Percentiles rank a stretch among this genome's conserved stretches.
phyloP scores from a whole-genome alignment of 2,888 invertebrate species.

The Oxycera nigricornis region DNA sequence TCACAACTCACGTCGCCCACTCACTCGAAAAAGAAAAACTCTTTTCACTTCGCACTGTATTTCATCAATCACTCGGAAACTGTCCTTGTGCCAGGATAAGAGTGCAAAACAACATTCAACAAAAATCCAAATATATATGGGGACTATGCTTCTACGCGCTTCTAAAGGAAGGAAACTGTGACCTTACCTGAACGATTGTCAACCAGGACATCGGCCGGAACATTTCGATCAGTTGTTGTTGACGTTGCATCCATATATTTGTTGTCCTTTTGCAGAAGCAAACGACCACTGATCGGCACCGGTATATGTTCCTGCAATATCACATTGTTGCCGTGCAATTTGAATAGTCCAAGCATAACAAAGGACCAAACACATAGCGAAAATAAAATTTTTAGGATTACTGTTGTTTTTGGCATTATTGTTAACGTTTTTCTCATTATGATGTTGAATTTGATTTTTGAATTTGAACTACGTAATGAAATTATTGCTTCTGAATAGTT shows the following conservation, averaged over 20 bases:
- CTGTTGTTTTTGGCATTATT: constrained; percentile 59
- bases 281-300: constrained; percentile 59
- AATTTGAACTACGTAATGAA: too few species aligned
- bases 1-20: background rate
- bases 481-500: too few species aligned
- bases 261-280: constrained; percentile 60
- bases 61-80: constrained; percentile 20
- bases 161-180: background rate
- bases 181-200: constrained; percentile 61
- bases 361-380: constrained; percentile 62
- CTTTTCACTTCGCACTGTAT: background rate
- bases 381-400: constrained; percentile 60
- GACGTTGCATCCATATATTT: constrained; percentile 58
- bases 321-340: constrained; percentile 60
- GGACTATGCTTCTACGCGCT: background rate
- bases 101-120: too few species aligned
- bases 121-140: too few species aligned
- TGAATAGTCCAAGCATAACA: constrained; percentile 60
- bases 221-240: constrained; percentile 61
- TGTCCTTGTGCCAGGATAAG: too few species aligned
- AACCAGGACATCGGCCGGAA: constrained; percentile 61
- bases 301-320: constrained; percentile 59
- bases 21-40: background rate
- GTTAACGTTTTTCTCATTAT: background rate
- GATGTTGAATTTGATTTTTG: too few species aligned